Conservation (phyloP, 2,113 vertebrate species). For the Fulmarus glacialis region DNA sequence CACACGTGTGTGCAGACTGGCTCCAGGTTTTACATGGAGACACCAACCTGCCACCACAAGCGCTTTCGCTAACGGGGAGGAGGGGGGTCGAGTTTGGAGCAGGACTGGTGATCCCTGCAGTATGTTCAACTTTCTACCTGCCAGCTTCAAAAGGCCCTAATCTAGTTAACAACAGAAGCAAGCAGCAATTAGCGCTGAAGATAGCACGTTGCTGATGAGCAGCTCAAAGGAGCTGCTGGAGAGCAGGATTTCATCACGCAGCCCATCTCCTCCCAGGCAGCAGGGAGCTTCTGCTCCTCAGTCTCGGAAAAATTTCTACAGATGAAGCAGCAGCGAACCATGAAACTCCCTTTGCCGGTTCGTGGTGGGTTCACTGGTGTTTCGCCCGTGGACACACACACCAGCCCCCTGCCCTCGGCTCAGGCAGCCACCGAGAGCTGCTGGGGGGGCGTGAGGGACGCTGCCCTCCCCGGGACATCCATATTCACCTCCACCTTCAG, state of each 20-base stretch:
- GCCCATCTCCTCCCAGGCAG: neutral
- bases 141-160: neutral
- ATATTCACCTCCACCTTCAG: neutral
- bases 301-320: neutral
- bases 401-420: neutral
- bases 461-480: neutral
- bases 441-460: accelerated
- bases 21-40: neutral
- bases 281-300: neutral
- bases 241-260: neutral
- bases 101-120: neutral
- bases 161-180: neutral
- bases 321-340: neutral
- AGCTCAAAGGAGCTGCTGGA: neutral
- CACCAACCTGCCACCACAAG: neutral
- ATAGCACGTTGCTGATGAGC: neutral
- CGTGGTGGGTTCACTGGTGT: neutral
- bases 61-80: neutral
- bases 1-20: accelerated
- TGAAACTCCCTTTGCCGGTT: neutral
- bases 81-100: neutral
- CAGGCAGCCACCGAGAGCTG: neutral
- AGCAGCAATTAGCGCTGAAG: neutral
- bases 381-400: accelerated
- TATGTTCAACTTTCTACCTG: neutral